Evolutionary conservation across 2,113 vertebrate genomes (phyloP).

Genomic region (Tachycineta bicolor): DNA sequence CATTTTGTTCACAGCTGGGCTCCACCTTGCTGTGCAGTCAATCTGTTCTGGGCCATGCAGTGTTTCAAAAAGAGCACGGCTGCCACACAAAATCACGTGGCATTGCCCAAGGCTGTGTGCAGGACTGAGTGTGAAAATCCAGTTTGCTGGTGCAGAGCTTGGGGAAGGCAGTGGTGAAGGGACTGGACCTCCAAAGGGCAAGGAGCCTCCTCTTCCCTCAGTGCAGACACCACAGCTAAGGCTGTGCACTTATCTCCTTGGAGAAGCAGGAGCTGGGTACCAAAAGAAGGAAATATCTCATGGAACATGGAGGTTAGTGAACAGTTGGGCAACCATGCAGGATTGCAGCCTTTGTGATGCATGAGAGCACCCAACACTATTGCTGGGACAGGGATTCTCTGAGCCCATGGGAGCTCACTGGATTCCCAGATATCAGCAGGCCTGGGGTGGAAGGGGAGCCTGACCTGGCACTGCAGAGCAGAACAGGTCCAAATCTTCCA

Average conservation of each 20-base stretch:
- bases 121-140: neutral
- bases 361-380: neutral
- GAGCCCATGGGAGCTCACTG: neutral
- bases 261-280: neutral
- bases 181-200: neutral
- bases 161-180: neutral
- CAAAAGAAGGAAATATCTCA: neutral
- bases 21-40: neutral
- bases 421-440: neutral
- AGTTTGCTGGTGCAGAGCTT: neutral
- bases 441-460: neutral
- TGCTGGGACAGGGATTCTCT: neutral
- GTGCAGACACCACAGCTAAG: neutral
- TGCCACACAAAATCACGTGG: neutral
- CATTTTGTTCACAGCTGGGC: neutral
- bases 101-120: neutral
- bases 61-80: fast-evolving
- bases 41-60: neutral
- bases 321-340: neutral
- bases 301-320: neutral
- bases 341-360: neutral
- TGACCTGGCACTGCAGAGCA: neutral
- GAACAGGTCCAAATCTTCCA: neutral
- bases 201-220: neutral
- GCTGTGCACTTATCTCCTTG: neutral